Evolutionary conservation across 2,888 invertebrate species (phyloP).

Genomic region (Tenthredo distinguenda): DNA sequence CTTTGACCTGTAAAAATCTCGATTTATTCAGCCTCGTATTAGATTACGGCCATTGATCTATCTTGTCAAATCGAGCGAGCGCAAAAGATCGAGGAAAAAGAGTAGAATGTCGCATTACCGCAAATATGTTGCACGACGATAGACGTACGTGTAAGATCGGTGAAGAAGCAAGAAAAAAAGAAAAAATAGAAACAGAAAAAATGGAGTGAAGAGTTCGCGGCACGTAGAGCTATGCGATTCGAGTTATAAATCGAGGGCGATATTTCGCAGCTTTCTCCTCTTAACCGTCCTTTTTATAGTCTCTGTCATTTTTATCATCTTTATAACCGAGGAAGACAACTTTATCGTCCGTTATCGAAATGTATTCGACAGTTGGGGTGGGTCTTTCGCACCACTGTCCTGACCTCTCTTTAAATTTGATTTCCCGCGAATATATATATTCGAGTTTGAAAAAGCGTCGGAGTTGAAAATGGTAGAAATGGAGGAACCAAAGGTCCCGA

Average conservation of each 20-base stretch:
- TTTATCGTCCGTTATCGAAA: conserved; percentile 43
- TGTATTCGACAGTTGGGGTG: not conserved
- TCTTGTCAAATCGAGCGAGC: not conserved
- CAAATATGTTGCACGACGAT: not conserved
- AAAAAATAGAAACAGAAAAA: not conserved
- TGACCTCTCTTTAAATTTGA: conserved; percentile 13
- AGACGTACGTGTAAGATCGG: not conserved
- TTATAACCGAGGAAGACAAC: conserved; percentile 31
- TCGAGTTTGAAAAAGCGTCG: not conserved
- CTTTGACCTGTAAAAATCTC: conserved; percentile 32
- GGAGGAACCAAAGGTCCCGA: not conserved
- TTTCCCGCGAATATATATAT: not conserved
- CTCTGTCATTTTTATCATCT: conserved; percentile 25
- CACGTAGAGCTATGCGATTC: not conserved
- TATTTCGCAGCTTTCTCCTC: conserved; percentile 17
- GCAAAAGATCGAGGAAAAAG: conserved; percentile 15
- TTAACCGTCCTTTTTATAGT: conserved; percentile 5
- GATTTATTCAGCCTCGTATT: not conserved
- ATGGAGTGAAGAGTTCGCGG: not conserved
- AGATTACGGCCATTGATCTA: not conserved
- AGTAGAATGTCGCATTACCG: not conserved
- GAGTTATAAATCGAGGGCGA: conserved; percentile 25
- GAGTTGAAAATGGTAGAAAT: not conserved
- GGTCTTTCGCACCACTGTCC: not conserved
- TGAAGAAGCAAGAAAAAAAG: not conserved